A percentile compares a stretch with the other conserved stretches of the same genome.
These are phyloP conservation scores for Tenualosa thibaudeaui DNA, from an alignment of 2,797 vertebrate genomes.

Conservation along the genomic window DNA sequence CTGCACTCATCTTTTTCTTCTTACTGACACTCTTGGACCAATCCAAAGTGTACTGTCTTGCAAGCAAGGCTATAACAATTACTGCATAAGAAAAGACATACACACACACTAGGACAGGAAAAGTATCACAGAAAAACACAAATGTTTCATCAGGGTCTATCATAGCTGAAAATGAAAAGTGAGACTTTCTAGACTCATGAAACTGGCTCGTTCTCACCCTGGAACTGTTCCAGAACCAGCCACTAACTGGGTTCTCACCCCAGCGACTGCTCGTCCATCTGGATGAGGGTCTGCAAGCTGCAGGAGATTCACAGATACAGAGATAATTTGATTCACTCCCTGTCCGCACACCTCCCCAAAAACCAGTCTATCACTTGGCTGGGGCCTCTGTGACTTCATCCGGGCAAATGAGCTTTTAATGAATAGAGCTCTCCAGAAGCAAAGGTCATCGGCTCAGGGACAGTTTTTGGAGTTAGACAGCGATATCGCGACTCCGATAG, in stretches of 20 bases:
- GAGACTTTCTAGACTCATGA: neutral
- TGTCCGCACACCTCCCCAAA: slow-evolving; percentile 44
- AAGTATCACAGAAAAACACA: neutral
- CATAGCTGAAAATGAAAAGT: neutral
- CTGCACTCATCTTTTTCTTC: slow-evolving; percentile 33
- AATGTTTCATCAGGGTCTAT: neutral
- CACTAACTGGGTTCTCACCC: slow-evolving; percentile 53
- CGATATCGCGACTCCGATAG: neutral
- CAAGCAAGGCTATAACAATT: neutral
- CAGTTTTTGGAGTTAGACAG: slow-evolving; percentile 43
- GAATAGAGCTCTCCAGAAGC: slow-evolving; percentile 63
- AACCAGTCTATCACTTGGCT: slow-evolving; percentile 27
- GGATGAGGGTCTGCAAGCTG: slow-evolving; percentile 56
- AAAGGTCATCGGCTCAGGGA: slow-evolving; percentile 48
- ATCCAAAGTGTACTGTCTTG: slow-evolving; percentile 10
- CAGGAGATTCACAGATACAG: slow-evolving; percentile 43
- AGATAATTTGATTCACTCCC: slow-evolving; percentile 25
- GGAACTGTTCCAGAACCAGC: slow-evolving; percentile 40
- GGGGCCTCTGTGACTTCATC: slow-evolving; percentile 49
- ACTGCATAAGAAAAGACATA: neutral
- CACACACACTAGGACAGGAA: neutral
- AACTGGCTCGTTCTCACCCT: neutral
- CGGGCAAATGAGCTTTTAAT: slow-evolving; percentile 58
- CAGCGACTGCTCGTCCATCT: slow-evolving; percentile 57
- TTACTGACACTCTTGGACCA: slow-evolving; percentile 51